Conservation (phyloP, 2,888 invertebrate genomes). For the Disparrhopalites patrizii region DNA sequence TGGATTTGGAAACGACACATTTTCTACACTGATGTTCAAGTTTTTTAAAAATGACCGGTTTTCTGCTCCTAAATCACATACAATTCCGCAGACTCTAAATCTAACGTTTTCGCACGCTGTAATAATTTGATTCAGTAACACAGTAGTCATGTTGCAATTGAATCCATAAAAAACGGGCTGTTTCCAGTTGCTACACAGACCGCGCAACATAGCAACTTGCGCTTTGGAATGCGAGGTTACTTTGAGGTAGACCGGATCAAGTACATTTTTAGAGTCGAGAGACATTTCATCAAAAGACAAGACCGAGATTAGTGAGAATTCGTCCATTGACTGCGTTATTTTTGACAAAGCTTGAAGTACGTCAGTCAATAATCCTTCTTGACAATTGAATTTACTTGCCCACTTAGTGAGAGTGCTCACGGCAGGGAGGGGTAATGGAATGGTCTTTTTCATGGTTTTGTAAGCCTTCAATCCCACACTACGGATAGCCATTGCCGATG, state of each 20-base stretch:
- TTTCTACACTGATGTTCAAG: slow-evolving; percentile 12
- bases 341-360: slow-evolving; percentile 24
- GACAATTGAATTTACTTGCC: slow-evolving; percentile 24
- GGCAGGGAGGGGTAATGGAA: slow-evolving; percentile 30
- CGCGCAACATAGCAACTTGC: slow-evolving; percentile 31
- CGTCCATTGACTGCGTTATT: background rate
- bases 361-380: slow-evolving; percentile 31
- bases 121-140: slow-evolving; percentile 24
- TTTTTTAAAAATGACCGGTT: slow-evolving; percentile 30
- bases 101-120: slow-evolving; percentile 12
- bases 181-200: slow-evolving; percentile 33
- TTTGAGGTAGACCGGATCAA: slow-evolving; percentile 26
- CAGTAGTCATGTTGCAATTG: slow-evolving; percentile 32
- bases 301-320: slow-evolving; percentile 6
- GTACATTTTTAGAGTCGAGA: slow-evolving; percentile 10
- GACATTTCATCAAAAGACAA: slow-evolving; percentile 41
- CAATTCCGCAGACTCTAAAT: slow-evolving; percentile 25
- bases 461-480: slow-evolving; percentile 31
- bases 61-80: slow-evolving; percentile 33
- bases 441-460: background rate
- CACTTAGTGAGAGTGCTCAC: slow-evolving; percentile 29
- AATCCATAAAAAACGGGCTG: slow-evolving; percentile 39
- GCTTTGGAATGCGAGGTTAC: slow-evolving; percentile 32
- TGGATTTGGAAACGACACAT: slow-evolving; percentile 29
- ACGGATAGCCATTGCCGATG: slow-evolving; percentile 20